These are phyloP conservation scores for Maniola jurtina DNA, from an alignment of 1,140 invertebrate species.

Conservation along the genomic window DNA sequence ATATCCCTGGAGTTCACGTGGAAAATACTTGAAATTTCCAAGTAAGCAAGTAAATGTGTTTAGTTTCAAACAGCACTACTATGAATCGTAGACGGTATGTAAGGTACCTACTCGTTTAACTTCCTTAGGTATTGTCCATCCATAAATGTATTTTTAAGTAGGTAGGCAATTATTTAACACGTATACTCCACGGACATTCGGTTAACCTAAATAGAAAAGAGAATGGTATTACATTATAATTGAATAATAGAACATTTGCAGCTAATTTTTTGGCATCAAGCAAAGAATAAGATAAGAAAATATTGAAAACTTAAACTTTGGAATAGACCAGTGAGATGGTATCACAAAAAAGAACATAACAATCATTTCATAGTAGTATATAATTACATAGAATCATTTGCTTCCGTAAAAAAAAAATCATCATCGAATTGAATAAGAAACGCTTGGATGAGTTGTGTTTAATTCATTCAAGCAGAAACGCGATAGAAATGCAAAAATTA, in stretches of 20 bases:
- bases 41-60: neutral
- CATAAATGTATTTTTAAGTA: too few relatives aligned
- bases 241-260: conserved; percentile 67
- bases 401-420: neutral
- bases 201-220: conserved; percentile 65
- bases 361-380: neutral
- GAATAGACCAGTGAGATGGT: conserved; percentile 71
- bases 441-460: too few relatives aligned
- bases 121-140: too few relatives aligned
- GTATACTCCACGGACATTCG: conserved; percentile 41
- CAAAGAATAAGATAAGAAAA: conserved; percentile 57
- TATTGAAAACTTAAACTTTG: conserved; percentile 66
- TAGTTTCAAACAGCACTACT: too few relatives aligned
- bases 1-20: conserved; percentile 47
- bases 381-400: too few relatives aligned
- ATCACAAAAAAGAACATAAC: neutral
- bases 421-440: neutral
- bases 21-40: neutral
- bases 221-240: conserved; percentile 61
- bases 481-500: neutral
- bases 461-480: too few relatives aligned
- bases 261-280: conserved; percentile 76
- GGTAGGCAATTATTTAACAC: conserved; percentile 19
- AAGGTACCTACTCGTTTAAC: too few relatives aligned
- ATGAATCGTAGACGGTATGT: too few relatives aligned